Percentiles rank a stretch among this genome's conserved stretches.
Evolutionary conservation across 2,113 vertebrate genomes (phyloP).

Genomic region (Aramus guarauna): DNA sequence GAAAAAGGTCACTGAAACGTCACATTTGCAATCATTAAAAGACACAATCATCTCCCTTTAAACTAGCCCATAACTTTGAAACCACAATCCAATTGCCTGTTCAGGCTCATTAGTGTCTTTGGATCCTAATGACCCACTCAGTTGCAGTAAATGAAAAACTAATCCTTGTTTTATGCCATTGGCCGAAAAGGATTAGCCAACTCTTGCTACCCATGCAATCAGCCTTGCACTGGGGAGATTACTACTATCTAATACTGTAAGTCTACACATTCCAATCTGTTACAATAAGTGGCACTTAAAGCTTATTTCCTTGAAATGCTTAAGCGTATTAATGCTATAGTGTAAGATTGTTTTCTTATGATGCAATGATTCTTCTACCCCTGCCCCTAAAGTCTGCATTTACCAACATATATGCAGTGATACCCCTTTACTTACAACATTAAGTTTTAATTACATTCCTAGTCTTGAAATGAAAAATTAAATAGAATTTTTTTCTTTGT

Average conservation of each 20-base stretch:
- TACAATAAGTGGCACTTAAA: constrained; percentile 63
- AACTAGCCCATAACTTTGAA: constrained; percentile 39
- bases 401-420: not conserved
- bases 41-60: constrained; percentile 18
- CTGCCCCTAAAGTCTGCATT: not conserved
- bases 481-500: not conserved
- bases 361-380: not conserved
- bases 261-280: constrained; percentile 68
- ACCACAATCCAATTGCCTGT: constrained; percentile 62
- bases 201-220: constrained; percentile 59
- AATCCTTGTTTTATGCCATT: constrained; percentile 71
- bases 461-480: not conserved
- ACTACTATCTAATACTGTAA: constrained; percentile 62
- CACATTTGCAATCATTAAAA: constrained; percentile 34
- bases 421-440: not conserved
- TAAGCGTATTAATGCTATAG: constrained; percentile 35
- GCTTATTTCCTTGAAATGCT: constrained; percentile 57
- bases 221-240: constrained; percentile 45
- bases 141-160: constrained; percentile 69
- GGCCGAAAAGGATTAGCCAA: constrained; percentile 65
- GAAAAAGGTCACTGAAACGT: constrained; percentile 1
- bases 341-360: constrained; percentile 18
- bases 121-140: constrained; percentile 67
- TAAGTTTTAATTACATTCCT: not conserved
- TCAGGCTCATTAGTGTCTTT: constrained; percentile 68